Conservation (phyloP, 2,113 vertebrate genomes). For the Pheucticus melanocephalus region DNA sequence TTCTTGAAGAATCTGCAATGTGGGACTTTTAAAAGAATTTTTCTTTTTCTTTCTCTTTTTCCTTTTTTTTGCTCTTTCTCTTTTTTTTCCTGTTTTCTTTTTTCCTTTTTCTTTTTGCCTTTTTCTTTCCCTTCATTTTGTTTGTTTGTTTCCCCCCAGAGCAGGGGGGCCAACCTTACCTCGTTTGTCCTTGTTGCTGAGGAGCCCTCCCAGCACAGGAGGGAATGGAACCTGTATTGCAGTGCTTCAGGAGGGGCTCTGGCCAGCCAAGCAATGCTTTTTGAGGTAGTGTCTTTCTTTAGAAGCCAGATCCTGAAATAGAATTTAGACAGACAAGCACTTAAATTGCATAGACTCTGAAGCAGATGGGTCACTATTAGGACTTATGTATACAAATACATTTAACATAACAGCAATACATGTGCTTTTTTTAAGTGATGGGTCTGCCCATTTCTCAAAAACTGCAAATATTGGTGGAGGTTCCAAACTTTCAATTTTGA, state of each 20-base stretch:
- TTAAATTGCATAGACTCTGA: neutral
- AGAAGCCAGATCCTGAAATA: neutral
- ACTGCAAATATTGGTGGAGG: neutral
- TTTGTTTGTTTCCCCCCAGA: accelerated
- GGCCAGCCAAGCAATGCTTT: neutral
- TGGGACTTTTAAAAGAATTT: neutral
- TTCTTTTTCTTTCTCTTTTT: neutral
- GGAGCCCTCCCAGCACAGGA: neutral
- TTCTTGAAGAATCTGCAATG: neutral
- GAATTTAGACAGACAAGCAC: neutral
- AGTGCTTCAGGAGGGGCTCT: neutral
- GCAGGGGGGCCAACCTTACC: neutral
- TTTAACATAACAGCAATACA: neutral
- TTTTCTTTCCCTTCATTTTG: neutral
- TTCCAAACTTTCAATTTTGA: neutral
- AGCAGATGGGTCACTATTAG: neutral
- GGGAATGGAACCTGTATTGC: neutral
- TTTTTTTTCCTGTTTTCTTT: neutral
- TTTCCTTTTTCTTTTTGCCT: accelerated
- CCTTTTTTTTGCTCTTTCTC: accelerated
- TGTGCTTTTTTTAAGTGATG: neutral
- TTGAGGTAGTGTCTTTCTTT: neutral
- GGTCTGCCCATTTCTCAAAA: neutral
- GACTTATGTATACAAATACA: neutral
- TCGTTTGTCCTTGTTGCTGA: neutral